Evolutionary conservation across 2,113 vertebrate species (phyloP).

Genomic region (Callithrix jacchus): DNA sequence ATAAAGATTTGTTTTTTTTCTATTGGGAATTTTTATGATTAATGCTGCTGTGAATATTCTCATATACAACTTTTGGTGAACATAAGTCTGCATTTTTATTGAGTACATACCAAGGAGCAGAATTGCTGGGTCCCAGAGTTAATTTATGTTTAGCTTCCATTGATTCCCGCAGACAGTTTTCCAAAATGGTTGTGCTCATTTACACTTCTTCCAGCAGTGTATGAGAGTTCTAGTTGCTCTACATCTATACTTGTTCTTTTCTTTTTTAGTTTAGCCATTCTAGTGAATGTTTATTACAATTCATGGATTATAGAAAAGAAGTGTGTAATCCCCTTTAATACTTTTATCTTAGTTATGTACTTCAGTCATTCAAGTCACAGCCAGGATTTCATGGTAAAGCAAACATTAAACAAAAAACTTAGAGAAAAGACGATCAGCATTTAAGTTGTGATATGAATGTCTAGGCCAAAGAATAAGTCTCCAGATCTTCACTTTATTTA

Average conservation of each 20-base stretch:
- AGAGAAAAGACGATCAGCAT: background rate
- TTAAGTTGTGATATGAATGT: background rate
- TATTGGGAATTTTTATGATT: background rate
- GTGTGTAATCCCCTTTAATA: background rate
- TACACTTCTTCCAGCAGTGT: background rate
- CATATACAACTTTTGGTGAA: background rate
- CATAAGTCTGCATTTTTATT: background rate
- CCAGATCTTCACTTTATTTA: background rate
- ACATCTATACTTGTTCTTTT: background rate
- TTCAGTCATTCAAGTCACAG: slow-evolving; percentile 26
- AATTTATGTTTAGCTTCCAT: background rate
- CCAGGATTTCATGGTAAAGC: slow-evolving; percentile 8
- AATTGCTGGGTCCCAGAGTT: background rate
- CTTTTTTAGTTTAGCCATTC: background rate
- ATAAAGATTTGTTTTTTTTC: background rate
- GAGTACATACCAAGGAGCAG: background rate
- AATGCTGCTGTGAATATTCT: background rate
- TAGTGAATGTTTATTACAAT: background rate
- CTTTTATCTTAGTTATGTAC: background rate
- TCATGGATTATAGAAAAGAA: slow-evolving; percentile 11
- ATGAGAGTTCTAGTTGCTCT: background rate
- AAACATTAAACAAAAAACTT: background rate
- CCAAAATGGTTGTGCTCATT: background rate
- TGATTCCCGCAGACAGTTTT: background rate
- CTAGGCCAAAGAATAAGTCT: background rate